Base-by-base conservation (phyloP, 2,113 vertebrate species). In the Erythrolamprus reginae region DNA sequence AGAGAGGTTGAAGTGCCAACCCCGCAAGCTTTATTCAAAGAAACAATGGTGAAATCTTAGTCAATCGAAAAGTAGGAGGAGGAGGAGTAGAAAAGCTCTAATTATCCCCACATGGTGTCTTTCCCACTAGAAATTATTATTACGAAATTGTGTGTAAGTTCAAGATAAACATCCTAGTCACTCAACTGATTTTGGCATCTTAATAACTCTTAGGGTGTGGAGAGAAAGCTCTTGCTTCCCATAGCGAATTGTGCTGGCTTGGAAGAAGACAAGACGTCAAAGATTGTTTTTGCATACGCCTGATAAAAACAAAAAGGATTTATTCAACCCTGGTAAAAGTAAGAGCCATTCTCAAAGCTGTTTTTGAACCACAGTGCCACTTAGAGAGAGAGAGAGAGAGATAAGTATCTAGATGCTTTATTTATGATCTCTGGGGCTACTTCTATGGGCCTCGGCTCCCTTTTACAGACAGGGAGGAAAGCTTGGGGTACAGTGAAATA, bases 251-350 rank as follows among this genome's bases (percentile, higher is more conserved):
- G 28, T 47, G 13, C 53, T 82, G n/a, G 48, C 92, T 45, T 89
- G 84, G 89, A 56, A 94, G 15, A 93, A 7, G 53, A 45, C 51
- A 1, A 65, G 82, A 58, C 89, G 61, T 17, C 89, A 91, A 15
- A 88, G 12, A 8, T 88, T 84, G 42, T 70, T 88, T 88, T 86
- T 15, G 17, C 65, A 58, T 23, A 84, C 0, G 51, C 0, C 0
- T 5, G 13, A 45, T 52, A 21, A 90, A 88, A 70, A 65, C 61
- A 45, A 90, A 88, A 88, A 15, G 92, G 84, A 48, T 88, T 9
- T 48, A 70, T 90, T 84, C 58, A 91, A 10, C 10, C 24, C 61
- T 33, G n/a, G 65, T 92, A 90, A 48, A 89, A 90, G 61, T 28
- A 3, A 61, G 38, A 70, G 77, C 21, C 51, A 28, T 48, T 84